These are phyloP conservation scores for Thymallus thymallus DNA, from an alignment of 2,113 vertebrate species.

Conservation along the genomic window DNA sequence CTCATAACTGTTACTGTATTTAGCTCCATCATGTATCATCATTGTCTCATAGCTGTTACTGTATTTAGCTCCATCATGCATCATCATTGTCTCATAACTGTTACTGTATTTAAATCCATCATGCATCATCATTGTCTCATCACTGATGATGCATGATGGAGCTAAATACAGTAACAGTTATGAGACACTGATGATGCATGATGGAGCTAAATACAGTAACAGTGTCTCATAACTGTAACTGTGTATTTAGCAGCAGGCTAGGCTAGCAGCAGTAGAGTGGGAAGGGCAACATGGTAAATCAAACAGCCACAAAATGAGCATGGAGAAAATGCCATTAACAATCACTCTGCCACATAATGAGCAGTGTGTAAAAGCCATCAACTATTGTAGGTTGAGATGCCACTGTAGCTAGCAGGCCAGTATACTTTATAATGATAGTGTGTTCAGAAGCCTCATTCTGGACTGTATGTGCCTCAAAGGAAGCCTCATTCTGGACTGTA, in stretches of 20 bases:
- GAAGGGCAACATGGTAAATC: background rate
- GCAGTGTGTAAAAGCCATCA: background rate
- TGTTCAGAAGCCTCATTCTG: no score
- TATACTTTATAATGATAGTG: background rate
- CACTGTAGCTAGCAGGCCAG: background rate
- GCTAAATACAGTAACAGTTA: no score
- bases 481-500: no score
- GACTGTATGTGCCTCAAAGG: no score
- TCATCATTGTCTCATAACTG: slow-evolving; percentile 6
- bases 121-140: background rate
- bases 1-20: no score
- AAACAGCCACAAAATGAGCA: background rate
- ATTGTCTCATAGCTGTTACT: no score
- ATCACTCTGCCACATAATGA: background rate
- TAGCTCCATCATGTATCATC: no score
- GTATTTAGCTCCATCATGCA: background rate
- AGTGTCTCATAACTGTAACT: no score
- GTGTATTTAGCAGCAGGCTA: background rate
- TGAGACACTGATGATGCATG: no score
- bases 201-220: no score
- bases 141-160: no score
- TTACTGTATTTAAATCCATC: no score
- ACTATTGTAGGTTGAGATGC: background rate
- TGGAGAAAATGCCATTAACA: background rate
- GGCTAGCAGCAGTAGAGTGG: slow-evolving; percentile 1